Conservation (phyloP, 2,888 invertebrate species). For the Pollenia amentaria region DNA sequence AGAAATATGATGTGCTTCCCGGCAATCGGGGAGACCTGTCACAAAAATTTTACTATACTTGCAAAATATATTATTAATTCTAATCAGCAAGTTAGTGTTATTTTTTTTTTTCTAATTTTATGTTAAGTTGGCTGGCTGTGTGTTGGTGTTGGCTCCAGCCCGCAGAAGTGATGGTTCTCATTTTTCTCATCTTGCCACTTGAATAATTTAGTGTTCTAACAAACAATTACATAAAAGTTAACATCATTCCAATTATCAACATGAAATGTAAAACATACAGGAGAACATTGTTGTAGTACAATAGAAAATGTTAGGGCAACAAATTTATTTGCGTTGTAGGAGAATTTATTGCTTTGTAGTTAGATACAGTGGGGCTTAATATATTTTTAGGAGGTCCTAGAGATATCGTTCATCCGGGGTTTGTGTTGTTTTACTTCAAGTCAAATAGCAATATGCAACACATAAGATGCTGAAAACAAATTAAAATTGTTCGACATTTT, state of each 20-base stretch:
- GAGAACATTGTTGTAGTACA: neutral
- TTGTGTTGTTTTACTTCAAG: too few species aligned
- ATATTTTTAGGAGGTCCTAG: too few species aligned
- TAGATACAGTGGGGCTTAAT: neutral
- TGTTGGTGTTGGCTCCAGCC: neutral
- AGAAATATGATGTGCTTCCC: conserved; percentile 34
- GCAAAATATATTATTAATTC: conserved; percentile 58
- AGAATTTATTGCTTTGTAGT: neutral
- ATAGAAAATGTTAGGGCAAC: neutral
- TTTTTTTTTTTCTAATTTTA: neutral
- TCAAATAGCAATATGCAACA: too few species aligned
- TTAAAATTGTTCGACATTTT: too few species aligned
- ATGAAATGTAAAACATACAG: conserved; percentile 43
- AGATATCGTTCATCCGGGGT: too few species aligned
- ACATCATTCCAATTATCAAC: conserved; percentile 64
- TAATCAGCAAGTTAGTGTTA: conserved; percentile 35
- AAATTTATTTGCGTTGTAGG: neutral
- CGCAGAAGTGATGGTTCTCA: neutral
- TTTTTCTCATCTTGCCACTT: neutral
- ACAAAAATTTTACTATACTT: conserved; percentile 44
- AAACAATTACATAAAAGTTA: conserved; percentile 56
- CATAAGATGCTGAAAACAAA: too few species aligned
- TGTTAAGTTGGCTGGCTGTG: neutral
- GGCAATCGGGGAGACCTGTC: conserved; percentile 53
- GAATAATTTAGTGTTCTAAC: conserved; percentile 49